Percentiles rank a stretch among this genome's conserved stretches.
These are phyloP conservation scores for Chrysocyon brachyurus DNA, from an alignment of 2,797 vertebrate genomes.

Conservation along the genomic window DNA sequence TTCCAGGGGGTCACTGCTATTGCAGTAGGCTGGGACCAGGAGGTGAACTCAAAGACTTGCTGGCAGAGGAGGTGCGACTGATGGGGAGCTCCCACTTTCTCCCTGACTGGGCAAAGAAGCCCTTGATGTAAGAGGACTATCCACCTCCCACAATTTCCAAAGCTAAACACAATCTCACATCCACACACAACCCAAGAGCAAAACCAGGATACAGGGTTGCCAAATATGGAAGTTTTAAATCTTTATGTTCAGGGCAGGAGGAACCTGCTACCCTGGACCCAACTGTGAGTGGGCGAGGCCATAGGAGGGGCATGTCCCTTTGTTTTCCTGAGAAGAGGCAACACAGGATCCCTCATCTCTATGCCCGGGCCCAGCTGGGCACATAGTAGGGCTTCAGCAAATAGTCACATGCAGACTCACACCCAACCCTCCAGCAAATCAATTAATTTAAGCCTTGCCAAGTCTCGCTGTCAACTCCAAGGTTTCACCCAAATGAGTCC, in stretches of 20 bases:
- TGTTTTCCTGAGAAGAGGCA: not conserved
- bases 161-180: not conserved
- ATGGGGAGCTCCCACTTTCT: not conserved
- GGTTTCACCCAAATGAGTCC: not conserved
- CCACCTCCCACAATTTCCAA: constrained; percentile 1
- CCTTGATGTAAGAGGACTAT: not conserved
- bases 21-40: not conserved
- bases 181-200: not conserved
- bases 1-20: not conserved
- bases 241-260: not conserved
- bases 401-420: not conserved
- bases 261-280: not conserved
- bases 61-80: not conserved
- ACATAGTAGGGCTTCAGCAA: not conserved
- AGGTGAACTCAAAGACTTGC: not conserved
- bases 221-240: constrained; percentile 42
- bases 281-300: not conserved
- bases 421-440: not conserved
- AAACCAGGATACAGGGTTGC: not conserved
- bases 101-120: not conserved
- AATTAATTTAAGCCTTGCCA: not conserved
- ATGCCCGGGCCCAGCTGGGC: not conserved
- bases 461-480: not conserved
- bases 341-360: not conserved
- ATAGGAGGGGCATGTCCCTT: not conserved